Evolutionary conservation across 2,888 invertebrate genomes (phyloP).

Genomic region (Idaea dimidiata): DNA sequence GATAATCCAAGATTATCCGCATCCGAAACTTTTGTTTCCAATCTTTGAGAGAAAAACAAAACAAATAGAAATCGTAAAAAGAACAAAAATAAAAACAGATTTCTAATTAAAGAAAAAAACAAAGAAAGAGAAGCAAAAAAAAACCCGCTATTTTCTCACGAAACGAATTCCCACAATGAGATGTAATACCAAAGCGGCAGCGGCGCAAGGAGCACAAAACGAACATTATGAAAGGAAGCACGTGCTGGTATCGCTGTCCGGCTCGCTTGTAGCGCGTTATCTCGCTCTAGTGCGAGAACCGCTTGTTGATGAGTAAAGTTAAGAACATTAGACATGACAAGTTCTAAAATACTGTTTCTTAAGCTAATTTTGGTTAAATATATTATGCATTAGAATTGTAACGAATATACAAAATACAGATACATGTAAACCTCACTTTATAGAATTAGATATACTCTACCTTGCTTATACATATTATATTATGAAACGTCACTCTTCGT

Average conservation of each 20-base stretch:
- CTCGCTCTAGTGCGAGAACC: conserved; percentile 30
- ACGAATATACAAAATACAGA: no score
- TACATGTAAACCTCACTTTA: no score
- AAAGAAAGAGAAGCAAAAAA: conserved; percentile 32
- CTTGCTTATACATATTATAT: no score
- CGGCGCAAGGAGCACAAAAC: conserved; percentile 64
- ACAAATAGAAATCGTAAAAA: no score
- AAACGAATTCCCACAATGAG: conserved; percentile 69
- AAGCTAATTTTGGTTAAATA: not conserved
- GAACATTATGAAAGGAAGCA: conserved; percentile 72
- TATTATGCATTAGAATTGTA: no score
- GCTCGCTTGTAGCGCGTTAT: conserved; percentile 40
- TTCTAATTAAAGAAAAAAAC: conserved; percentile 11
- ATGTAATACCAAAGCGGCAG: conserved; percentile 67
- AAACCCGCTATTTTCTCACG: conserved; percentile 45
- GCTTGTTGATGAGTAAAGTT: conserved; percentile 31
- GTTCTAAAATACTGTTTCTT: not conserved
- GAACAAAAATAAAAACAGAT: not conserved
- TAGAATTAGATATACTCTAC: no score
- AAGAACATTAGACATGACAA: conserved; percentile 4
- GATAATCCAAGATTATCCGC: no score
- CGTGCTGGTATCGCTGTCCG: conserved; percentile 62
- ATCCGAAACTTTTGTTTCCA: no score
- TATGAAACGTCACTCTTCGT: no score
- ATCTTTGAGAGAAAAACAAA: no score